A percentile compares a stretch with the other conserved stretches of the same genome.
These are phyloP conservation scores for Ganaspis brasiliensis DNA, from an alignment of 2,888 invertebrate genomes.

Conservation along the genomic window DNA sequence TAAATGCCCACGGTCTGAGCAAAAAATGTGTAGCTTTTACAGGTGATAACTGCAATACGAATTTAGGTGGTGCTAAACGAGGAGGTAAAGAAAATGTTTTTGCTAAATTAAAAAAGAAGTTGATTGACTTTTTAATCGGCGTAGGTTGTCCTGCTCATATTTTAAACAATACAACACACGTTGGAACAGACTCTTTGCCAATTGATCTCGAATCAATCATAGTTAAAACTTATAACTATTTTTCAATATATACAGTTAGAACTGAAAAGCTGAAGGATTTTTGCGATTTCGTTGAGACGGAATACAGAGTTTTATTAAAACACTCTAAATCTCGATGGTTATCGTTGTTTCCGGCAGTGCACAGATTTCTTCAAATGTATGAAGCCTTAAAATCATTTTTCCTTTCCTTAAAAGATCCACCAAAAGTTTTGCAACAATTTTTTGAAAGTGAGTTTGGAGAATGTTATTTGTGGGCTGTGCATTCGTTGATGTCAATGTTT, in stretches of 20 bases:
- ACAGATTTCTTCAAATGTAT: constrained; percentile 60
- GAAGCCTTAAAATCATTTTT: constrained; percentile 60
- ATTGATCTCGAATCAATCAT: constrained; percentile 61
- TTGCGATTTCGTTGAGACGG: constrained; percentile 60
- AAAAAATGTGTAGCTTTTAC: not conserved
- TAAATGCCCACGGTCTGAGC: not conserved
- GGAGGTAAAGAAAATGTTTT: constrained; percentile 58
- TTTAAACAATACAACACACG: constrained; percentile 4
- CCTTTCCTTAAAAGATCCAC: constrained; percentile 69
- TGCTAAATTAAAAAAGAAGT: constrained; percentile 1
- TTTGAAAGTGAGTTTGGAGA: constrained; percentile 59
- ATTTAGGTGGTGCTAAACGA: constrained; percentile 55
- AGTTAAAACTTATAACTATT: constrained; percentile 61
- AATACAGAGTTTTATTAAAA: constrained; percentile 51
- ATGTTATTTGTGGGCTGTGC: constrained; percentile 38
- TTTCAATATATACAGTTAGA: constrained; percentile 61
- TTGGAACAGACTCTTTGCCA: constrained; percentile 52
- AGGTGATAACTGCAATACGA: constrained; percentile 43
- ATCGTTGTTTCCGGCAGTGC: constrained; percentile 58
- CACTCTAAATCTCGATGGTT: constrained; percentile 62
- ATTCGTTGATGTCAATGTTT: constrained; percentile 59
- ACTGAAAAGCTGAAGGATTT: constrained; percentile 59
- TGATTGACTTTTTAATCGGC: not conserved
- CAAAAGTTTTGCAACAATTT: constrained; percentile 57
- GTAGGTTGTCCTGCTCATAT: constrained; percentile 13